Evolutionary conservation across 2,888 invertebrate genomes (phyloP), one percentile per base, ranked within the genome.

Genomic region (Micoletzkya japonica): DNA sequence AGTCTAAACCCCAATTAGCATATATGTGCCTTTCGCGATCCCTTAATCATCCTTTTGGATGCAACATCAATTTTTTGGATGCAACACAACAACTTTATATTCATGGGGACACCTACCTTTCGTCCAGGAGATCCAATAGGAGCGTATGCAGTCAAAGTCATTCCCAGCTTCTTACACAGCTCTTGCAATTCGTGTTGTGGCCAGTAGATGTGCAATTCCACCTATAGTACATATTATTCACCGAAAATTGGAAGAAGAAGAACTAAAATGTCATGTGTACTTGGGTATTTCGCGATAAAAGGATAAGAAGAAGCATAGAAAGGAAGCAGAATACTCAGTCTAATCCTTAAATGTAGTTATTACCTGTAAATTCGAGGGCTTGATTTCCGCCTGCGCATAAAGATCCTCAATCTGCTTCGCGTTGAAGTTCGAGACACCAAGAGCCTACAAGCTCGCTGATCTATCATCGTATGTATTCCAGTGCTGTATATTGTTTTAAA

Each of bases 201-300:
- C 81, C 91, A 90, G 78, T 92, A 90, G 34, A 91, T 89, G 82
- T 93, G 92, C 36, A 91, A 87, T 86, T 94, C 93, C 70, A 93
- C 89, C 88, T 91, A 73, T 6, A 74, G 67, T n/a, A 6, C 14
- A 24, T 24, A n/a, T 26, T 24, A 2, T 2, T 37, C 10, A 1
- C 7, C 10, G 14, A 34, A 66, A 34, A 30, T 52, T 26, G 36
- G 20, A 1, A n/a, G n/a, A n/a, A n/a, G n/a, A n/a, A n/a, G n/a
- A n/a, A n/a, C n/a, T n/a, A n/a, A n/a, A n/a, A n/a, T n/a, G n/a
- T n/a, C n/a, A n/a, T n/a, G n/a, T n/a, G n/a, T n/a, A n/a, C n/a
- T n/a, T n/a, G n/a, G n/a, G n/a, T n/a, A n/a, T n/a, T n/a, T n/a
- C n/a, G n/a, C n/a, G n/a, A n/a, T n/a, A n/a, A n/a, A n/a, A n/a